Evolutionary conservation across 2,888 invertebrate species (phyloP).

Genomic region (Amphiduros pacificus): DNA sequence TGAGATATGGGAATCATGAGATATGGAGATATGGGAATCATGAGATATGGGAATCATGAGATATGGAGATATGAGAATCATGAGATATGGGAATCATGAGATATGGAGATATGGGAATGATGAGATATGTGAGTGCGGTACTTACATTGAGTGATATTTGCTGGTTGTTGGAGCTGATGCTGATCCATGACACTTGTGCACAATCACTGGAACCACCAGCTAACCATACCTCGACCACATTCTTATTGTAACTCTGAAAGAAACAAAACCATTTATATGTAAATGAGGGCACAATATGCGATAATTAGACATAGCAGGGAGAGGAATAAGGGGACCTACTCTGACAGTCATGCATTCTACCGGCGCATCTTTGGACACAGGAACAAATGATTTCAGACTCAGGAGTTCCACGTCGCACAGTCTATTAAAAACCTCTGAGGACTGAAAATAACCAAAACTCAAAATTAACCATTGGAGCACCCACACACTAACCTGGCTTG

Average conservation of each 20-base stretch:
- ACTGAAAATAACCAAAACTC: background rate
- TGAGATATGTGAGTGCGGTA: background rate
- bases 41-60: too few relatives aligned
- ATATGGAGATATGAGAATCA: too few relatives aligned
- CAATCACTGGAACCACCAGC: constrained; percentile 48
- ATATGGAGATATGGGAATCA: too few relatives aligned
- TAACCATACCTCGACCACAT: constrained; percentile 41
- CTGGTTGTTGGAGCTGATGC: constrained; percentile 34
- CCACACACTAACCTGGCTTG: too few relatives aligned
- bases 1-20: too few relatives aligned
- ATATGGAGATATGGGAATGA: too few relatives aligned
- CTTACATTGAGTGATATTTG: too few relatives aligned
- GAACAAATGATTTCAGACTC: background rate
- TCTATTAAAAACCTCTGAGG: background rate
- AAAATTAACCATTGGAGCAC: background rate
- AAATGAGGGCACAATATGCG: background rate
- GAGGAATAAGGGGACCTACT: background rate
- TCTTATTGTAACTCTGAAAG: constrained; percentile 23
- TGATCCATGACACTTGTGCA: constrained; percentile 44
- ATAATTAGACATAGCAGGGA: background rate
- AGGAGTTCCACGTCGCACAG: background rate
- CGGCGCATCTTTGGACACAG: background rate
- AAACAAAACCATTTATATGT: background rate
- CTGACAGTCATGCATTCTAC: background rate
- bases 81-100: too few relatives aligned